These are phyloP conservation scores for Trichosurus vulpecula DNA, from an alignment of 2,797 vertebrate genomes.

Conservation along the genomic window DNA sequence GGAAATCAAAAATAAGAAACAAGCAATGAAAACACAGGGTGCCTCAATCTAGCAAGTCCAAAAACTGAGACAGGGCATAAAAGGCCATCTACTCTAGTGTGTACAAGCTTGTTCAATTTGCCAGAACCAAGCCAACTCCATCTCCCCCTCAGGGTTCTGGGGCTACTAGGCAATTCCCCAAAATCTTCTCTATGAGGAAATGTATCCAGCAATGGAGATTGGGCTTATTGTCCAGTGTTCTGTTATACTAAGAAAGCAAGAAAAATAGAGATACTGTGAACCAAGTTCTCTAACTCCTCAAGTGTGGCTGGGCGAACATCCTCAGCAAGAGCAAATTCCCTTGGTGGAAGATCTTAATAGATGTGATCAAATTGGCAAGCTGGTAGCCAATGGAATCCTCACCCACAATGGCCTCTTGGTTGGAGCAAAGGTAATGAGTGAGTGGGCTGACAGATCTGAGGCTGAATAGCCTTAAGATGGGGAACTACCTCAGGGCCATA, in stretches of 20 bases:
- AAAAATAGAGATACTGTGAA: background rate
- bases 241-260: background rate
- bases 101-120: background rate
- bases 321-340: background rate
- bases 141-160: background rate
- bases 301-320: background rate
- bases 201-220: background rate
- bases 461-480: background rate
- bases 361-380: background rate
- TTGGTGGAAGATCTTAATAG: background rate
- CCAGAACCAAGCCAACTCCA: background rate
- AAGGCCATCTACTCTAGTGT: background rate
- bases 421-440: background rate
- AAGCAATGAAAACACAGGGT: background rate
- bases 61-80: background rate
- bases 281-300: background rate
- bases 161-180: fast-evolving
- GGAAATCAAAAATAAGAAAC: background rate
- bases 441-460: background rate
- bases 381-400: background rate
- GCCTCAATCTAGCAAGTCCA: background rate
- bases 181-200: background rate
- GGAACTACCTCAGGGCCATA: background rate
- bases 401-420: background rate
- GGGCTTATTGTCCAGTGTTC: background rate